Evolutionary conservation across 2,888 invertebrate species (phyloP).

Genomic region (Scaptomyza caliginosa): DNA sequence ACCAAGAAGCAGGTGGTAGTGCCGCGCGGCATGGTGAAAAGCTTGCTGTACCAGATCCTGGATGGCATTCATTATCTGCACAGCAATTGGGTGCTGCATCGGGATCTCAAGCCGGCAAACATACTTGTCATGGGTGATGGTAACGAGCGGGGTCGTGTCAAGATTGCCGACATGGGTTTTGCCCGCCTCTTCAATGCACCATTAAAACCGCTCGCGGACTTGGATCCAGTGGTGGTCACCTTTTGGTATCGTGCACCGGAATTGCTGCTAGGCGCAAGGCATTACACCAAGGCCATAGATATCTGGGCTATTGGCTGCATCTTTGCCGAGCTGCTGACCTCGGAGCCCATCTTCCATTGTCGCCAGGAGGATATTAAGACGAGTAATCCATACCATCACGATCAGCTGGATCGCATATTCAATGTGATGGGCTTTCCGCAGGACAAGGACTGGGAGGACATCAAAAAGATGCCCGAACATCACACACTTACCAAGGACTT

Average conservation of each 20-base stretch:
- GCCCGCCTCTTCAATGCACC: slow-evolving; percentile 99
- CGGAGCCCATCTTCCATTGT: slow-evolving; percentile 99
- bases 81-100: slow-evolving; percentile 99
- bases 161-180: slow-evolving; percentile 99
- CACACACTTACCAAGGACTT: slow-evolving; percentile 97
- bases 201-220: slow-evolving; percentile 97
- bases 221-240: slow-evolving; percentile 99
- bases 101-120: slow-evolving; percentile 99
- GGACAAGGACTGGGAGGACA: slow-evolving; percentile 99
- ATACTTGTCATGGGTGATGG: slow-evolving; percentile 99
- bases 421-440: slow-evolving; percentile 99
- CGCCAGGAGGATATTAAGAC: slow-evolving; percentile 99
- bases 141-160: slow-evolving; percentile 96
- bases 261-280: slow-evolving; percentile 95
- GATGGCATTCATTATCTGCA: slow-evolving; percentile 99
- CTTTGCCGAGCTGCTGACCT: slow-evolving; percentile 98
- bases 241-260: slow-evolving; percentile 99
- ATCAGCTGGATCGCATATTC: slow-evolving; percentile 98
- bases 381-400: slow-evolving; percentile 99
- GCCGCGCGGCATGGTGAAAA: slow-evolving; percentile 99
- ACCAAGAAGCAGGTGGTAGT: slow-evolving; percentile 98
- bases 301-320: slow-evolving; percentile 99
- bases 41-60: slow-evolving; percentile 97
- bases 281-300: slow-evolving; percentile 99
- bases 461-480: slow-evolving; percentile 99